Evolutionary conservation across 2,797 vertebrate genomes (phyloP), one percentile per base, ranked within the genome.

Genomic region (Fratercula arctica): DNA sequence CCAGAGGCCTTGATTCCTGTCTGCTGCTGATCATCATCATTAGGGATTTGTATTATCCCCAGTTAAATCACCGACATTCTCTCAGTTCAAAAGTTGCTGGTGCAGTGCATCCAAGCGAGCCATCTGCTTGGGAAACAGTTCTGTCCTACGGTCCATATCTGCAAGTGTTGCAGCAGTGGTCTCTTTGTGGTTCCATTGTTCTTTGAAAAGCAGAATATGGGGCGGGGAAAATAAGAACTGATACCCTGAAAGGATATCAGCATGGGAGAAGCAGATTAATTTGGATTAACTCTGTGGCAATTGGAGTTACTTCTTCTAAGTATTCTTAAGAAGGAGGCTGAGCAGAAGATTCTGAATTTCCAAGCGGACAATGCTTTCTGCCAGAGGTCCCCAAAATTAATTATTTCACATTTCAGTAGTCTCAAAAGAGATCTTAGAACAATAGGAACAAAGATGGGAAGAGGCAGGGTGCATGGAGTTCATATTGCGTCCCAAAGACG

Each of bases 281-380:
- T 87, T 91, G 77, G 85, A 63, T 95, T 95, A 90, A 81, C 53
- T 64, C 73, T 75, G 61, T 90, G 83, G 63, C 61, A 78, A 13
- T 15, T 59, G 14, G 39, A 86, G 45, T 88, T 84, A 43, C 46
- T 90, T 91, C 66, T 95, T 81, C 15, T 68, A 59, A 61, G 33
- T 66, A 75, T 86, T 39, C 37, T 90, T 84, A 73, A 95, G 70
- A 89, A 91, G 29, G 37, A 60, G 8, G 19, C 54, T 46, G n/a
- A 87, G 51, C 75, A 78, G 66, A 57, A 88, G 83, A 84, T 75
- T 84, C 43, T 3, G 1, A 23, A 53, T 76, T 93, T 93, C 61
- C 46, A 66, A 57, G 26, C 75, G 46, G 61, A 54, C 37, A 73
- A 0, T 61, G 28, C 25, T 66, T 90, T 74, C 82, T 93, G 33